Evolutionary conservation across 2,797 vertebrate species (phyloP), one percentile per base, ranked within the genome.

Genomic region (Gallinago solitaria): DNA sequence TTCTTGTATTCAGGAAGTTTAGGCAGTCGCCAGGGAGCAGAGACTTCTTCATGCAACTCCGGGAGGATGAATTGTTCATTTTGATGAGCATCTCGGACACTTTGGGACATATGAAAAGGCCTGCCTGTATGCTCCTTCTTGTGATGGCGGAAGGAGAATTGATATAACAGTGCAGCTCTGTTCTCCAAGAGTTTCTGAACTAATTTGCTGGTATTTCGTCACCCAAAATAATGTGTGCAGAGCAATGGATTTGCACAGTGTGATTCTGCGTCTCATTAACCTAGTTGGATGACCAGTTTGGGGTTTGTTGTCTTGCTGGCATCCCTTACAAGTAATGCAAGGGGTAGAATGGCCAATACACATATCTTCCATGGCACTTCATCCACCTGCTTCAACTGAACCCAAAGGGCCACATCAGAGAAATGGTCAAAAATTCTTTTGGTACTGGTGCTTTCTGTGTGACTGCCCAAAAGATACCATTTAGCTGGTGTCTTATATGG

Each of bases 1-100:
- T 95, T 89, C 86, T 50, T 77, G 68, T 80, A 94, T 87, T 95
- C 94, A 90, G 96, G 90, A 64, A 51, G 90, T 25, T 89, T 84
- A 28, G 65, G 88, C 90, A 87, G 93, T 95, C 89, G 3, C 85
- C 88, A 96, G 32, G 96, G 92, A 95, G 78, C n/a, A 4, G 89
- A 43, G 69, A 69, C 89, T 93, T 92, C 95, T 96, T 94, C 95
- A 83, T 84, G 75, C 64, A 89, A 8, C 68, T 54, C 67, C 1
- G 39, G 87, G 73, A 95, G 65, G 85, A 84, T 71, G 71, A 86
- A 85, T 94, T 65, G 86, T 84, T 91, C 75, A 3, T 90, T 93
- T 89, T 84, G 86, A 68, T 92, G 90, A 87, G 91, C 81, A 95
- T 60, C 95, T 95, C 64, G 39, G 90, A 79, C 69, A 35, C 70